Conservation (phyloP, 2,797 vertebrate genomes). For the Sebastes miniatus region DNA sequence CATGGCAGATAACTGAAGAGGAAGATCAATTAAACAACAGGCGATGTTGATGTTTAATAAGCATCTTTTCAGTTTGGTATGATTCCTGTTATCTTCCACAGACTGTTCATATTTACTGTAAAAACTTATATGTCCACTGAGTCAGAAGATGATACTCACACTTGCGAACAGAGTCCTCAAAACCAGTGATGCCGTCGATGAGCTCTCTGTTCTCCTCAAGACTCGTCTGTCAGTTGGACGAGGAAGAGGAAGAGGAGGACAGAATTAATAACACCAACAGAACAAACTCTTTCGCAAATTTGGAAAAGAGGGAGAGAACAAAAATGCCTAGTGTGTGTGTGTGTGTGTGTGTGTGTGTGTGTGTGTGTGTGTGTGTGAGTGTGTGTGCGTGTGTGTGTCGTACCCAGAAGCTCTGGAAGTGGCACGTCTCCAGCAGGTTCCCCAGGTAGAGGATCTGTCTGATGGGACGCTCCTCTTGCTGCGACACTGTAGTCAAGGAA, state of each 20-base stretch:
- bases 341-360: too few species aligned
- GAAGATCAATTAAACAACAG: neutral
- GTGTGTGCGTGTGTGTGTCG: neutral
- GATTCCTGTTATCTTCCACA: neutral
- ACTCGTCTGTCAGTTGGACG: constrained; percentile 79
- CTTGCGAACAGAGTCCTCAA: constrained; percentile 94
- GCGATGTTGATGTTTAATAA: too few species aligned
- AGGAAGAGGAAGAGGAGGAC: neutral
- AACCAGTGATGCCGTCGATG: constrained; percentile 90
- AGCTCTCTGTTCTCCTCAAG: constrained; percentile 93
- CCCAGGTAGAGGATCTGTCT: constrained; percentile 93
- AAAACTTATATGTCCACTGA: accelerated
- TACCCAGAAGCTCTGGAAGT: constrained; percentile 97
- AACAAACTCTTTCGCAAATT: neutral
- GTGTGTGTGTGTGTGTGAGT: too few species aligned
- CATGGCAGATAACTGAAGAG: constrained; percentile 90
- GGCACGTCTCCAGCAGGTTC: constrained; percentile 92
- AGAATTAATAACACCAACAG: neutral
- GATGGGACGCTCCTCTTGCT: constrained; percentile 94
- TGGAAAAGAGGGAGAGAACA: neutral
- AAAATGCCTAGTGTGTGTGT: neutral
- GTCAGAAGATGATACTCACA: constrained; percentile 80
- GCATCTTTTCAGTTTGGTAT: neutral
- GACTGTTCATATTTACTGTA: neutral
- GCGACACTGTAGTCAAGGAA: constrained; percentile 84